Conservation (phyloP, 2,113 vertebrate genomes). For the Elephantulus edwardii region DNA sequence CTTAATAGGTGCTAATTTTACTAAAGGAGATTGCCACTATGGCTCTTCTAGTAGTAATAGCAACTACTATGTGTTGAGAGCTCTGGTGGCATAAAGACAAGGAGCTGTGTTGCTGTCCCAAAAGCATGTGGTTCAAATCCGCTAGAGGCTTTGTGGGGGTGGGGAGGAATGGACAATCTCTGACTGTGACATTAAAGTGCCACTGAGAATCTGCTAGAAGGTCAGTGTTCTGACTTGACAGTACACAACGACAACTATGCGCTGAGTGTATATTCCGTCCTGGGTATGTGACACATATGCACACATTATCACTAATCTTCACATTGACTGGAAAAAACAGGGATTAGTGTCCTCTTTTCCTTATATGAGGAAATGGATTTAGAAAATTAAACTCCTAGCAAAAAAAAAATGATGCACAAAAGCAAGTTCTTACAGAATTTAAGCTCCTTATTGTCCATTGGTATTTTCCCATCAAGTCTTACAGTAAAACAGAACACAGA, state of each 20-base stretch:
- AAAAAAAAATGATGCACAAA: background rate
- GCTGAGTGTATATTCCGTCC: background rate
- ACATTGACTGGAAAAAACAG: background rate
- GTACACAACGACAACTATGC: accelerated
- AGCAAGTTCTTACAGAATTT: background rate
- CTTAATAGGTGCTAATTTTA: too few species aligned
- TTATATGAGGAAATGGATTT: background rate
- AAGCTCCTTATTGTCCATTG: background rate
- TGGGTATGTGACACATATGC: background rate
- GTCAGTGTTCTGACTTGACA: too few species aligned
- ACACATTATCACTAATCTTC: background rate
- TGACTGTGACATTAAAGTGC: too few species aligned
- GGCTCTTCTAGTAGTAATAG: too few species aligned
- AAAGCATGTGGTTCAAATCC: too few species aligned
- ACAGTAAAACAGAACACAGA: background rate
- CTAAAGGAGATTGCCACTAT: too few species aligned
- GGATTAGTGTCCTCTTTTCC: background rate
- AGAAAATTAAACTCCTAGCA: background rate
- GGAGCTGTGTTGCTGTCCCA: too few species aligned
- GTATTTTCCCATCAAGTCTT: background rate
- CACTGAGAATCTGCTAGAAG: too few species aligned
- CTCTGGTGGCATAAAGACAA: too few species aligned
- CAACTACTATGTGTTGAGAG: too few species aligned
- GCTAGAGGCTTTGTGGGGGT: too few species aligned
- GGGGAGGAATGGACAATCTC: too few species aligned